Percentiles rank a stretch among this genome's conserved stretches.
Evolutionary conservation across 2,113 vertebrate species (phyloP).

Genomic region (Tor tambroides): DNA sequence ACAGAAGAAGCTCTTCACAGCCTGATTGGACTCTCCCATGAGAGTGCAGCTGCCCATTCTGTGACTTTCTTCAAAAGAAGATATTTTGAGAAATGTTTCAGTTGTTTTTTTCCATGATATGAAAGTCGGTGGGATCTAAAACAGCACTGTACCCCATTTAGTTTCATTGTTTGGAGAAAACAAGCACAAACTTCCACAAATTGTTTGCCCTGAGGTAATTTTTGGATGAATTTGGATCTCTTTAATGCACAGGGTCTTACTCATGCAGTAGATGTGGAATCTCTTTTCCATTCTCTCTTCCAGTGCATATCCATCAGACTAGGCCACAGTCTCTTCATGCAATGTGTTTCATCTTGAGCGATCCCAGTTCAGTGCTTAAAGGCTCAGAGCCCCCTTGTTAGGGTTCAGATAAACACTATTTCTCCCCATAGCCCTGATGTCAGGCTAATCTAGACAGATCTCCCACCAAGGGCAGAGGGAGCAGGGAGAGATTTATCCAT

Average conservation of each 20-base stretch:
- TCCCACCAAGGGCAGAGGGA: constrained; percentile 66
- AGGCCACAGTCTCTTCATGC: constrained; percentile 62
- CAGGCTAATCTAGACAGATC: constrained; percentile 67
- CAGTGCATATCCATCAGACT: constrained; percentile 20
- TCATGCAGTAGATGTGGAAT: constrained; percentile 40
- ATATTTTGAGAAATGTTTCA: neutral
- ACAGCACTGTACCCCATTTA: neutral
- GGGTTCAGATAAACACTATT: constrained; percentile 66
- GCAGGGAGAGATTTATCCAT: constrained; percentile 71
- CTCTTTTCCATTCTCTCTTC: neutral
- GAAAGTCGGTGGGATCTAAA: neutral
- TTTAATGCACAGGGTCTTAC: constrained; percentile 1
- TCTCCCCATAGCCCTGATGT: constrained; percentile 67
- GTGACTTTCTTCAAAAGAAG: neutral
- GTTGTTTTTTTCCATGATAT: neutral
- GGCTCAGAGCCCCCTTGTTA: constrained; percentile 58
- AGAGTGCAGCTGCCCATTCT: constrained; percentile 80
- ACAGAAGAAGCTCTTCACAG: constrained; percentile 81
- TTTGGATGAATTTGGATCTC: constrained; percentile 58
- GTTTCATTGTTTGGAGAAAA: neutral
- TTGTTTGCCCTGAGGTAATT: neutral
- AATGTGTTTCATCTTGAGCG: constrained; percentile 61
- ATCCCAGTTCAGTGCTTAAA: constrained; percentile 54
- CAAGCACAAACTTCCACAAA: neutral
- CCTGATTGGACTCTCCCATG: constrained; percentile 82